Percentiles rank a stretch among this genome's conserved stretches.
Conservation (phyloP, 2,888 invertebrate species). For the Dione juno region DNA sequence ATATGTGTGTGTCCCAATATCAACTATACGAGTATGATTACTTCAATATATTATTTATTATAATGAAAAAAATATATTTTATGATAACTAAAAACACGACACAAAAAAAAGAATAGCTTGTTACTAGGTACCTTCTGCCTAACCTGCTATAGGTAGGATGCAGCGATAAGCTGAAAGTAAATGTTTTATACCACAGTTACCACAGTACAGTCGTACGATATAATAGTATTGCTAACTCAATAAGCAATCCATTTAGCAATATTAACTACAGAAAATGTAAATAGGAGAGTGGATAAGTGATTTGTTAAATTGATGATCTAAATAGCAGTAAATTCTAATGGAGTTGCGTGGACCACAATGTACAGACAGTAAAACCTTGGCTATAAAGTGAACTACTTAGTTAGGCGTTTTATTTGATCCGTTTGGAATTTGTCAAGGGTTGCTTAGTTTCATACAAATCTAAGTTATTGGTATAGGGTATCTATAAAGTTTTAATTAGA, state of each 20-base stretch:
- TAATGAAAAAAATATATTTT: too few species aligned
- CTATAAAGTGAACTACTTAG: slow-evolving; percentile 39
- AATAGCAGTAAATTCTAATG: slow-evolving; percentile 46
- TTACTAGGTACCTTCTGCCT: too few species aligned
- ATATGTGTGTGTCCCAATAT: too few species aligned
- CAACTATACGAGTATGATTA: too few species aligned
- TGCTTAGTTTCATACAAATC: not conserved
- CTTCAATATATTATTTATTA: too few species aligned
- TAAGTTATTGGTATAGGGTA: not conserved
- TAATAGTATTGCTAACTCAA: not conserved
- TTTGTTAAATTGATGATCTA: slow-evolving; percentile 42
- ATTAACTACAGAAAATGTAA: slow-evolving; percentile 35
- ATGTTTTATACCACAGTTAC: too few species aligned
- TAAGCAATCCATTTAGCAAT: slow-evolving; percentile 22
- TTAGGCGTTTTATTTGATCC: slow-evolving; percentile 29
- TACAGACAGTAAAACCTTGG: slow-evolving; percentile 36
- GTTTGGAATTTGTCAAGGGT: slow-evolving; percentile 11
- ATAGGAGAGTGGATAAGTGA: slow-evolving; percentile 38
- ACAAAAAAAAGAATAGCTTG: too few species aligned
- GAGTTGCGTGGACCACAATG: slow-evolving; percentile 41
- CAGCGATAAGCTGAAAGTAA: too few species aligned
- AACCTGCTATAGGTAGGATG: too few species aligned
- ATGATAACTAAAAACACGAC: too few species aligned
- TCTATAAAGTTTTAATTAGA: too few species aligned
- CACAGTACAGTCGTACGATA: not conserved